A percentile compares a stretch with the other conserved stretches of the same genome.
Conservation (phyloP, 2,797 vertebrate genomes). For the Poeciliopsis paucimaculata region DNA sequence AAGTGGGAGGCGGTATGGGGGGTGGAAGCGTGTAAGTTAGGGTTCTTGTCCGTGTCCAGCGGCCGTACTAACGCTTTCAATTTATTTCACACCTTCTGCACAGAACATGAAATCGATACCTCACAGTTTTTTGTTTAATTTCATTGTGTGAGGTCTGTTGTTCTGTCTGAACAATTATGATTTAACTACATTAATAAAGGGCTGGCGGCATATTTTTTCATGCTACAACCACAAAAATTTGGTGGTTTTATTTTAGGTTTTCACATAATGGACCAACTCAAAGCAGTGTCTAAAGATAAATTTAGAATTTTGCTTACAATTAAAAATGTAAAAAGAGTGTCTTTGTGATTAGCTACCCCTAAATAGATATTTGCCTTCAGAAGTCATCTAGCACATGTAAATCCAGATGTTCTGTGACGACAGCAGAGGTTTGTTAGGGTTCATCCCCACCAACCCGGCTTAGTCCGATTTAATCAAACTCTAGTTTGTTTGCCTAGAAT, state of each 20-base stretch:
- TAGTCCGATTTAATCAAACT: no score
- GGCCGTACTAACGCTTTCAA: slow-evolving; percentile 58
- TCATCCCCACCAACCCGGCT: no score
- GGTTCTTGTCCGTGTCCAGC: slow-evolving; percentile 57
- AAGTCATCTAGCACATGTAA: no score
- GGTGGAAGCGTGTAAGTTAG: slow-evolving; percentile 63
- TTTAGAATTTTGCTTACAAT: neutral
- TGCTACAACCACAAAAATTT: neutral
- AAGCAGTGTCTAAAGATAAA: neutral
- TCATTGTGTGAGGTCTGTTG: slow-evolving; percentile 65
- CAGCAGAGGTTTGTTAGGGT: no score
- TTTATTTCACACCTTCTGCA: slow-evolving; percentile 76
- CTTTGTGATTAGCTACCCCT: no score
- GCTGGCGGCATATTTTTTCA: slow-evolving; percentile 47
- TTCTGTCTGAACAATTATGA: slow-evolving; percentile 76
- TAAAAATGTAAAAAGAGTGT: neutral
- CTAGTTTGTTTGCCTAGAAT: no score
- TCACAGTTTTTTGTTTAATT: slow-evolving; percentile 68
- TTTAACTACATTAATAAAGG: slow-evolving; percentile 73
- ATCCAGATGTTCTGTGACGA: no score
- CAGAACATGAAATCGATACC: slow-evolving; percentile 76
- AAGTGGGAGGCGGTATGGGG: neutral
- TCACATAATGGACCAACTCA: neutral
- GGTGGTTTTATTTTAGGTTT: neutral
- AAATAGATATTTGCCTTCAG: no score